Evolutionary conservation across 2,888 invertebrate species (phyloP).

Genomic region (Orthosia incerta): DNA sequence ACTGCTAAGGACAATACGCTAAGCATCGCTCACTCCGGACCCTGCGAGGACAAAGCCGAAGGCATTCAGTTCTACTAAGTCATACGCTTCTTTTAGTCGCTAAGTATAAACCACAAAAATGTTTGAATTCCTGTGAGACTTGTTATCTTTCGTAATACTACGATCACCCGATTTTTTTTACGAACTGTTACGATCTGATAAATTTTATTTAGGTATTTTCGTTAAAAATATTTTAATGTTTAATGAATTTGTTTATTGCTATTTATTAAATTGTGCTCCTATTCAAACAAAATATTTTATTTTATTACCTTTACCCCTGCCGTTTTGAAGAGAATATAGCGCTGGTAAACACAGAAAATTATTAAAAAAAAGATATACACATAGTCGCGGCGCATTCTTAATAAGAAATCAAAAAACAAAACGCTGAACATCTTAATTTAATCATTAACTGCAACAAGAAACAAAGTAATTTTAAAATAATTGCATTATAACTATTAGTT

Average conservation of each 20-base stretch:
- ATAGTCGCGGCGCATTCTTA: not conserved
- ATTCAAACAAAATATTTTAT: not conserved
- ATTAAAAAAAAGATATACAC: not conserved
- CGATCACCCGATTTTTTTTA: not conserved
- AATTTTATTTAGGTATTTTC: slow-evolving; percentile 6
- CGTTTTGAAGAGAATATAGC: not conserved
- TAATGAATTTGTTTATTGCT: slow-evolving; percentile 37
- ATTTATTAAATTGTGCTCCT: slow-evolving; percentile 23
- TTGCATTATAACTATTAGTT: slow-evolving; percentile 10
- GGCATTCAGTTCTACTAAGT: slow-evolving; percentile 16
- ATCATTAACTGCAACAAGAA: slow-evolving; percentile 5
- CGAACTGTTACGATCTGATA: slow-evolving; percentile 39
- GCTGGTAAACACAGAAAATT: not conserved
- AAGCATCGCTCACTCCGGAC: slow-evolving; percentile 51
- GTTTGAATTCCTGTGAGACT: not conserved
- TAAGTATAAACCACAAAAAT: not conserved
- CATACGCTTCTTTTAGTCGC: not conserved
- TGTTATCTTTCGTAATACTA: not conserved
- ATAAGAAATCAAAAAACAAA: not conserved
- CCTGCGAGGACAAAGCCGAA: slow-evolving; percentile 54
- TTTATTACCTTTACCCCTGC: not conserved
- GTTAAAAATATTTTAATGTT: not conserved
- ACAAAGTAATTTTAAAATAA: slow-evolving; percentile 4
- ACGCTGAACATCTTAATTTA: slow-evolving; percentile 5
- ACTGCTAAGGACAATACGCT: slow-evolving; percentile 50